A percentile compares a stretch with the other conserved stretches of the same genome.
Conservation (phyloP, 2,888 invertebrate species). For the Ceratothoa steindachneri region DNA sequence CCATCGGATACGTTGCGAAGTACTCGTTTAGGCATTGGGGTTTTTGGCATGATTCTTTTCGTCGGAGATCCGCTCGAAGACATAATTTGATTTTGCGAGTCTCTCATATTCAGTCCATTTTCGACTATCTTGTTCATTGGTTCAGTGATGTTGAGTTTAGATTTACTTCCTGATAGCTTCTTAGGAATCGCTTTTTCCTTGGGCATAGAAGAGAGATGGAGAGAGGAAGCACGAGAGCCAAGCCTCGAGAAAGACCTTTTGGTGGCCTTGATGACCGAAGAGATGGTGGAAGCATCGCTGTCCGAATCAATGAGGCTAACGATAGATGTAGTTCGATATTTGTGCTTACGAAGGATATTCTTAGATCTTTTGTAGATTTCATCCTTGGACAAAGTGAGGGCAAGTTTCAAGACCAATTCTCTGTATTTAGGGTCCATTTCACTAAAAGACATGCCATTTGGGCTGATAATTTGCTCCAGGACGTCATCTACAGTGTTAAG, state of each 20-base stretch:
- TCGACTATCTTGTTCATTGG: neutral
- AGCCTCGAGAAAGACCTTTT: conserved; percentile 49
- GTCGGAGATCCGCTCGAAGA: neutral
- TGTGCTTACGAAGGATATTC: conserved; percentile 79
- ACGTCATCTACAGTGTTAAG: conserved; percentile 70
- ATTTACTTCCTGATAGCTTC: conserved; percentile 21
- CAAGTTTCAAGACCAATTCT: conserved; percentile 79
- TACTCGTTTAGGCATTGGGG: conserved; percentile 10
- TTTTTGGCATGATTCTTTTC: conserved; percentile 24
- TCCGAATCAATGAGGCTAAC: conserved; percentile 38
- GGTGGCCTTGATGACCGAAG: conserved; percentile 48
- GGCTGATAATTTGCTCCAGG: conserved; percentile 79
- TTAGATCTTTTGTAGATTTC: conserved; percentile 85
- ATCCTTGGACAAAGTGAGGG: conserved; percentile 84
- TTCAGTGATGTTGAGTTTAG: neutral
- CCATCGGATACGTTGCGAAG: conserved; percentile 51
- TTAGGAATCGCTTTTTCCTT: conserved; percentile 37
- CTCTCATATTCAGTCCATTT: neutral
- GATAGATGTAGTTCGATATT: conserved; percentile 41
- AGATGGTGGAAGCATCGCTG: conserved; percentile 45
- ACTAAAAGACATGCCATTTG: conserved; percentile 89
- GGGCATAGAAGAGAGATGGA: conserved; percentile 32
- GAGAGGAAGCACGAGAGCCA: conserved; percentile 45
- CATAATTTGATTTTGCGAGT: neutral
- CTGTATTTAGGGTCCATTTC: conserved; percentile 86